Base-by-base conservation (phyloP, 2,888 invertebrate genomes). In the Zonitis immaculata region DNA sequence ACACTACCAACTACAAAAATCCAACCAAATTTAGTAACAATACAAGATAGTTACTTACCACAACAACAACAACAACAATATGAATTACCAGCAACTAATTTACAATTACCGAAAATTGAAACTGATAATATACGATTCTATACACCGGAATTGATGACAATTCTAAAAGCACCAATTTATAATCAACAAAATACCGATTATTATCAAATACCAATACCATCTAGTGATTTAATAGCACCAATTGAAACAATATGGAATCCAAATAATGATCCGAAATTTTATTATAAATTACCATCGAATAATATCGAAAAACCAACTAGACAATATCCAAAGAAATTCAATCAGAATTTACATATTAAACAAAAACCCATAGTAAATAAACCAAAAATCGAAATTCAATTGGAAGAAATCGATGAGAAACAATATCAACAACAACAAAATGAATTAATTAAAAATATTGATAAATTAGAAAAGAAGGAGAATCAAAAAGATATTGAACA, bases 261-360 rank as follows among this genome's bases (percentile, higher is more conserved):
- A 56, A 68, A 71, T 32, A 71, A 73, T 58, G 73, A 74, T 58
- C 70, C 76, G 49, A 66, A 68, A 49, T 66, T 69, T 28, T 73
- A 71, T 66, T 67, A 76, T 65, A 61, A 75, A 73, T 63, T 76
- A 67, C 62, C 76, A 62, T 50, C 78, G 70, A 52, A 76, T 66
- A 60, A 73, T 60, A 68, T 66, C 59, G 62, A 71, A 69, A 60
- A 74, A 57, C 82, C 82, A 2, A 83, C 82, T 16, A 78, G 78
- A 53, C 63, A 77, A 20, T 82, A 80, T 62, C 84, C 84, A 0
- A 84, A 84, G 67, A 84, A 84, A 66, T 83, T 77, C 67, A 70
- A 75, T 55, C 75, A 77, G 44, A 76, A 77, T 18, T 77, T 80
- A 49, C 79, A 78, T 55, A 63, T 65, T 18, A 73, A 71, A 65